These are phyloP conservation scores for Myxocyprinus asiaticus DNA, from an alignment of 2,113 vertebrate species.

Conservation along the genomic window DNA sequence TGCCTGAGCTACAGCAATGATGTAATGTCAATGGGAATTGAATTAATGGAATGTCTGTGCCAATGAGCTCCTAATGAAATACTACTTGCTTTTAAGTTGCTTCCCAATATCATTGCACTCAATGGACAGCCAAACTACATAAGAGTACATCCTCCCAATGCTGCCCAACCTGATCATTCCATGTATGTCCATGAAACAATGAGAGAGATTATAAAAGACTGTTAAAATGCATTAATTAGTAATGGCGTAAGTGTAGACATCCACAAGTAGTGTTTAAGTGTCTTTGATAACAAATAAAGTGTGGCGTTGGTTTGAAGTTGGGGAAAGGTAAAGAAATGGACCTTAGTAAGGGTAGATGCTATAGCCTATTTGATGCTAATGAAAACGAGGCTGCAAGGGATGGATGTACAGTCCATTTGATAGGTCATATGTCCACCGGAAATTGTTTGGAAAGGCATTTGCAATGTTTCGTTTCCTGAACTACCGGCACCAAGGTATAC, in stretches of 20 bases:
- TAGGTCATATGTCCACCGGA: background rate
- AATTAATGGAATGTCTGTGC: background rate
- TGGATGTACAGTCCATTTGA: constrained; percentile 50
- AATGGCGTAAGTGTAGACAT: background rate
- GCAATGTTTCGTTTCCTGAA: no score
- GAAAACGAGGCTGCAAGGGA: no score
- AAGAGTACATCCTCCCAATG: background rate
- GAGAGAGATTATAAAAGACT: background rate
- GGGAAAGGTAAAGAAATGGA: no score
- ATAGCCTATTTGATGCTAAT: no score
- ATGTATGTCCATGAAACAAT: background rate
- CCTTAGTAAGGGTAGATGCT: no score
- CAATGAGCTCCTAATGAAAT: background rate
- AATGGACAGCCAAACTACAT: background rate
- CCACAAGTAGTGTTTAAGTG: no score
- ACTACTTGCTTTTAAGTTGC: background rate
- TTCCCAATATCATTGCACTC: background rate
- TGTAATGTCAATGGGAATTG: constrained; percentile 83
- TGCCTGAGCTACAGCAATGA: constrained; percentile 64
- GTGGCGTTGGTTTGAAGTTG: no score
- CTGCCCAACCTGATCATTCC: background rate
- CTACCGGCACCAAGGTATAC: no score
- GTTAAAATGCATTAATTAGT: background rate
- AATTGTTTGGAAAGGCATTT: no score
- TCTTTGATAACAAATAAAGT: no score